phyloP scores from a whole-genome alignment of 2,888 invertebrate genomes.

The Ectemnius cavifrons region DNA sequence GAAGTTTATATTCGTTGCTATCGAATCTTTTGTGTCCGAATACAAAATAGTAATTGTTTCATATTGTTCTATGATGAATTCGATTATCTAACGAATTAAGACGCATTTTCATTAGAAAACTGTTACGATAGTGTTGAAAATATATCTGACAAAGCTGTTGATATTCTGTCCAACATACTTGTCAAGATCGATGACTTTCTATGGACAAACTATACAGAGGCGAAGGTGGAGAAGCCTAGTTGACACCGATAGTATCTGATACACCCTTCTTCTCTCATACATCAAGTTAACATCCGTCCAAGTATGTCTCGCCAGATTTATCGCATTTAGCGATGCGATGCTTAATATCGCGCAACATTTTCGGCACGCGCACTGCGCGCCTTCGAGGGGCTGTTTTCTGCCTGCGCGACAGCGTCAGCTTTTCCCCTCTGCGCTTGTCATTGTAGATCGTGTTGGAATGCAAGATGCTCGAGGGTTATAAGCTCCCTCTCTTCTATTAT shows the following conservation, averaged over 20 bases:
- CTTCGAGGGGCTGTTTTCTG: constrained; percentile 45
- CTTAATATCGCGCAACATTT: constrained; percentile 68
- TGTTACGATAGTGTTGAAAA: too few relatives aligned
- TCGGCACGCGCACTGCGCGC: constrained; percentile 30
- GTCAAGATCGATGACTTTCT: too few relatives aligned
- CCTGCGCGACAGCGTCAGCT: constrained; percentile 7
- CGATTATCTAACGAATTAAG: too few relatives aligned
- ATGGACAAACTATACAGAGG: too few relatives aligned
- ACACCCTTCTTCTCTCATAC: constrained; percentile 64
- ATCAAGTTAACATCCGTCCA: constrained; percentile 72
- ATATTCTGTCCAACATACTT: too few relatives aligned
- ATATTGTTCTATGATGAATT: too few relatives aligned
- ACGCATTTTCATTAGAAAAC: too few relatives aligned
- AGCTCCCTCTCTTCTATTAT: constrained; percentile 41
- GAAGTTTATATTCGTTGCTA: too few relatives aligned
- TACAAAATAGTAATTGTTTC: too few relatives aligned
- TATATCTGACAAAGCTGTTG: too few relatives aligned
- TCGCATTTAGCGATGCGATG: constrained; percentile 69
- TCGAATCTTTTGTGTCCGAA: too few relatives aligned
- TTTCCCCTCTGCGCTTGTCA: constrained; percentile 31
- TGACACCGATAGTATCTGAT: constrained; percentile 55
- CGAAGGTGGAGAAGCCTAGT: constrained; percentile 47
- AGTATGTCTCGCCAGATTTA: constrained; percentile 72
- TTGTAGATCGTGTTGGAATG: constrained; percentile 53
- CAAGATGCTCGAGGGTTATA: constrained; percentile 46